phyloP scores from a whole-genome alignment of 2,113 vertebrate genomes.

The Phalacrocorax pelagicus region DNA sequence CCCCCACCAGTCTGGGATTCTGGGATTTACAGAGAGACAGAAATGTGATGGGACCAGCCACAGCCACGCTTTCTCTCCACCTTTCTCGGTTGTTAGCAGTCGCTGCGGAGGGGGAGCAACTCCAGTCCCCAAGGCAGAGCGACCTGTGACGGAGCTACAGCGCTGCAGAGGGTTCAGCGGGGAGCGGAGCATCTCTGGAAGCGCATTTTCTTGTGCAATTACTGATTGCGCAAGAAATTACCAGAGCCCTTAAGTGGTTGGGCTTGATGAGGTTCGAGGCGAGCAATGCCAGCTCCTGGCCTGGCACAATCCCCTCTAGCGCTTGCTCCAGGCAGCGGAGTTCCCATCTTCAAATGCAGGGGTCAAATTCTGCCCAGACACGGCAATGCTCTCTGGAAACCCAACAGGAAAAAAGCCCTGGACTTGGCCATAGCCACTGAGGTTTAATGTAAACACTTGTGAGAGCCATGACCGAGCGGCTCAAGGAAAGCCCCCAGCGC shows the following conservation, averaged over 20 bases:
- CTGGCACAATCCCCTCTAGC: neutral
- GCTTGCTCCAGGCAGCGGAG: neutral
- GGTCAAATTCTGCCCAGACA: neutral
- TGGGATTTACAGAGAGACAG: neutral
- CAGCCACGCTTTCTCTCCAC: neutral
- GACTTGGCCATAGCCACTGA: accelerated
- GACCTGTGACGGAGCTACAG: accelerated
- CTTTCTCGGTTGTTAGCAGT: neutral
- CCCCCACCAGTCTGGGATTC: no score
- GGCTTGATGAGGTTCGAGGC: neutral
- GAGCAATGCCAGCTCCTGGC: neutral
- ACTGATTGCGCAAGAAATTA: neutral
- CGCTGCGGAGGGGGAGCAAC: accelerated
- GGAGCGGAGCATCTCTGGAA: neutral
- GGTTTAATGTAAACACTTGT: accelerated
- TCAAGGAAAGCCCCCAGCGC: neutral
- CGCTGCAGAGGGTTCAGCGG: neutral
- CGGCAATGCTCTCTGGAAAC: accelerated
- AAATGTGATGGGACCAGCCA: accelerated
- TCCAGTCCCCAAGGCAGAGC: neutral
- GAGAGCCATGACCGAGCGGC: accelerated
- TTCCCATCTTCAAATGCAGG: neutral
- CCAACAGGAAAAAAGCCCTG: neutral
- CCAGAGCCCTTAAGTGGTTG: neutral
- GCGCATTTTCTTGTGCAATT: neutral